Evolutionary conservation across 2,113 vertebrate species (phyloP).

Genomic region (Nipponia nippon): DNA sequence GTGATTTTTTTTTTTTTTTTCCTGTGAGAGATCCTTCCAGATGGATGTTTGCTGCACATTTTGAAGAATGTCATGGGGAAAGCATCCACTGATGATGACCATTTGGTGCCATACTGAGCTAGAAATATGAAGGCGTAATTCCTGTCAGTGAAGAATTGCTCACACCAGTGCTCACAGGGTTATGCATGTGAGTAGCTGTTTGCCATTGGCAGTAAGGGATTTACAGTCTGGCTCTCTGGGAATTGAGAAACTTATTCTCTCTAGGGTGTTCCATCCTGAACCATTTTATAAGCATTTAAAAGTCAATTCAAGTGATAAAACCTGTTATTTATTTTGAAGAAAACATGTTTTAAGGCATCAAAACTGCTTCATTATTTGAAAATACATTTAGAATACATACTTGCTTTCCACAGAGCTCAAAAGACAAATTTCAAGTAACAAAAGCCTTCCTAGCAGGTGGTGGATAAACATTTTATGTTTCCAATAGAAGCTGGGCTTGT

Average conservation of each 20-base stretch:
- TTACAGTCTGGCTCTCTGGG: background rate
- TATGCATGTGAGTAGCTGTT: background rate
- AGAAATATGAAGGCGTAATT: background rate
- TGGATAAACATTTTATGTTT: slow-evolving; percentile 57
- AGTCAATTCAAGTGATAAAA: slow-evolving; percentile 52
- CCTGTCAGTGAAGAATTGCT: background rate
- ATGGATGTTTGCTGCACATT: background rate
- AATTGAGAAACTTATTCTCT: slow-evolving; percentile 9
- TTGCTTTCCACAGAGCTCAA: background rate
- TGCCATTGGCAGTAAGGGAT: background rate
- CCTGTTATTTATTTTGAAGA: slow-evolving; percentile 54
- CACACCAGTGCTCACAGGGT: background rate
- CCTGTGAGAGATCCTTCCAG: background rate
- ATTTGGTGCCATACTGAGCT: background rate
- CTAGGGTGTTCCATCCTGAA: slow-evolving; percentile 4
- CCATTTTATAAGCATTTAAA: slow-evolving; percentile 37
- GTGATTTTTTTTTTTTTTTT: background rate
- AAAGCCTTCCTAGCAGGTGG: slow-evolving; percentile 59
- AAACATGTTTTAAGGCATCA: slow-evolving; percentile 51
- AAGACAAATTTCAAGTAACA: slow-evolving; percentile 55
- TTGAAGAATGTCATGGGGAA: background rate
- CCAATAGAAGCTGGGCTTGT: background rate
- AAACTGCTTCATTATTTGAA: slow-evolving; percentile 50
- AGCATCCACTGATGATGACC: background rate
- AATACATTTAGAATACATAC: slow-evolving; percentile 24